Percentiles rank a stretch among this genome's conserved stretches.
Conservation (phyloP, 2,797 vertebrate genomes). For the Masticophis lateralis region DNA sequence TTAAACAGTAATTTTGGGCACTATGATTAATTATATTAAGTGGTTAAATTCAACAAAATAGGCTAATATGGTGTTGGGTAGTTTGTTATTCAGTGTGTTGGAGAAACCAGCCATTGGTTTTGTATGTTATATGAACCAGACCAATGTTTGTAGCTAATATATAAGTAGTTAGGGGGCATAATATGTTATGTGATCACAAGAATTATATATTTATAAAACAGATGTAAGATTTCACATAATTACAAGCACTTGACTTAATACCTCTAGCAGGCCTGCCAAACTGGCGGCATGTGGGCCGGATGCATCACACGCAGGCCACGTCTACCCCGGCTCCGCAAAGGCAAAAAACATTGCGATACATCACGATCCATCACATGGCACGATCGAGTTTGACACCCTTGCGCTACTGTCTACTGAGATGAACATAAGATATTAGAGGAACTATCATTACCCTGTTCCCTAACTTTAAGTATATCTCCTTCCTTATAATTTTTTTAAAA, state of each 20-base stretch:
- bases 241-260: background rate
- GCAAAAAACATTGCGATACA: background rate
- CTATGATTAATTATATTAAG: background rate
- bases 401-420: too few species aligned
- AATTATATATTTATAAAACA: background rate
- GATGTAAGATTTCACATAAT: background rate
- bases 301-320: too few species aligned
- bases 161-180: background rate
- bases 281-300: rapidly evolving
- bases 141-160: background rate
- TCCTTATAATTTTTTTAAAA: background rate
- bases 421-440: background rate
- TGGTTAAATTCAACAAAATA: background rate
- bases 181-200: background rate
- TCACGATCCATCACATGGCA: rapidly evolving
- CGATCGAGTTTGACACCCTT: background rate
- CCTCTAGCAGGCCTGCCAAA: background rate
- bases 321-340: background rate
- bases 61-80: background rate
- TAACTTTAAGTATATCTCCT: background rate
- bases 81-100: background rate
- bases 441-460: background rate
- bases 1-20: background rate
- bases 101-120: background rate
- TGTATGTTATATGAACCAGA: background rate